A percentile compares a stretch with the other conserved stretches of the same genome.
These are phyloP conservation scores for Oryzias dopingdopingensis DNA, from an alignment of 2,797 vertebrate species.

Conservation along the genomic window DNA sequence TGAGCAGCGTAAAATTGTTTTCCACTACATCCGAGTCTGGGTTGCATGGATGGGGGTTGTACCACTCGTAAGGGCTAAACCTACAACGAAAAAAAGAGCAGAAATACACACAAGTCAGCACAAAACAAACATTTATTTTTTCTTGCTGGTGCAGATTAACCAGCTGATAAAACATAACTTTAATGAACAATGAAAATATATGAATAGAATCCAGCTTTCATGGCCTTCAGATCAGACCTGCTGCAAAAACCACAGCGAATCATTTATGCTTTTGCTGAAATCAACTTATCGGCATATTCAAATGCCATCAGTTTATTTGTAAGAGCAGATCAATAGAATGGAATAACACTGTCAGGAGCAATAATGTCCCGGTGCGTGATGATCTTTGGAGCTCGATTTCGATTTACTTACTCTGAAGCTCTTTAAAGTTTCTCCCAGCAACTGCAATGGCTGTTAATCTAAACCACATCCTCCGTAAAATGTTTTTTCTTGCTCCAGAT, in stretches of 20 bases:
- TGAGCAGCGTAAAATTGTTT: constrained; percentile 99
- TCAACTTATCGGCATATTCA: constrained; percentile 74
- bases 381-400: constrained; percentile 60
- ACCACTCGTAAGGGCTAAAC: constrained; percentile 99
- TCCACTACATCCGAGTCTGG: constrained; percentile 99
- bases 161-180: constrained; percentile 30
- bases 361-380: constrained; percentile 61
- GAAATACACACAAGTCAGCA: constrained; percentile 51
- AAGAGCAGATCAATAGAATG: constrained; percentile 65
- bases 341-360: constrained; percentile 69
- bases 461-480: constrained; percentile 22
- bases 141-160: constrained; percentile 28
- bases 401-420: constrained; percentile 62
- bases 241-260: constrained; percentile 52
- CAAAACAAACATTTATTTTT: constrained; percentile 18
- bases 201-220: constrained; percentile 15
- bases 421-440: constrained; percentile 38
- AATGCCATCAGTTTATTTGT: constrained; percentile 73
- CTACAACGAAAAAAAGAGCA: constrained; percentile 79
- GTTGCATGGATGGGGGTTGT: constrained; percentile 99
- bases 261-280: constrained; percentile 54
- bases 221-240: constrained; percentile 21
- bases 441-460: constrained; percentile 40
- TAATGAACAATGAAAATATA: constrained; percentile 31
- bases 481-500: not conserved